These are phyloP conservation scores for Upupa epops DNA, from an alignment of 2,113 vertebrate species.

Conservation along the genomic window DNA sequence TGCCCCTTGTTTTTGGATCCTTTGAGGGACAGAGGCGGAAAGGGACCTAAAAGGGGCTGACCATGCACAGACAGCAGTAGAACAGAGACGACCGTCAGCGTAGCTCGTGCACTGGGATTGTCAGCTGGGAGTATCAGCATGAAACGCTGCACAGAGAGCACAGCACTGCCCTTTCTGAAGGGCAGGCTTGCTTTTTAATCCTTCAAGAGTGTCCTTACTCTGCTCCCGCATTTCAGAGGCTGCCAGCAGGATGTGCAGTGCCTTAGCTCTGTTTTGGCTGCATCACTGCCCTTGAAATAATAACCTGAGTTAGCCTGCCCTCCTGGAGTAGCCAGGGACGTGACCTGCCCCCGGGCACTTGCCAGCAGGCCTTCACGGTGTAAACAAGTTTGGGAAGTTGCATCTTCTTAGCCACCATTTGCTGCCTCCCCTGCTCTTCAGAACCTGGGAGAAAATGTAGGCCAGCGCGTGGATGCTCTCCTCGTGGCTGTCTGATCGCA, in stretches of 20 bases:
- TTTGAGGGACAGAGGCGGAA: not conserved
- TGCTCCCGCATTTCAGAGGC: not conserved
- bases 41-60: not conserved
- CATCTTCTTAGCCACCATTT: not conserved
- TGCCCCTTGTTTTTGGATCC: not conserved
- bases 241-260: not conserved
- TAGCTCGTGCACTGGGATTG: not conserved
- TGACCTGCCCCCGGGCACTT: not conserved
- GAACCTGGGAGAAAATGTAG: constrained; percentile 10
- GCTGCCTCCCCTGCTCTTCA: not conserved
- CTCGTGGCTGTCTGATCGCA: constrained; percentile 19
- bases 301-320: not conserved
- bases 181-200: not conserved
- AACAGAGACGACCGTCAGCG: not conserved
- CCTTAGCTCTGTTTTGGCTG: constrained; percentile 35
- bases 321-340: not conserved
- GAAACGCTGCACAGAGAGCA: not conserved
- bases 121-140: not conserved
- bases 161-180: not conserved
- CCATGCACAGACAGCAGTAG: not conserved
- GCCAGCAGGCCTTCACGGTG: not conserved
- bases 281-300: not conserved
- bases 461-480: constrained; percentile 24
- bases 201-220: not conserved
- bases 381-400: not conserved